A percentile compares a stretch with the other conserved stretches of the same genome.
phyloP scores from a whole-genome alignment of 2,113 vertebrate species.

The Sitta europaea region DNA sequence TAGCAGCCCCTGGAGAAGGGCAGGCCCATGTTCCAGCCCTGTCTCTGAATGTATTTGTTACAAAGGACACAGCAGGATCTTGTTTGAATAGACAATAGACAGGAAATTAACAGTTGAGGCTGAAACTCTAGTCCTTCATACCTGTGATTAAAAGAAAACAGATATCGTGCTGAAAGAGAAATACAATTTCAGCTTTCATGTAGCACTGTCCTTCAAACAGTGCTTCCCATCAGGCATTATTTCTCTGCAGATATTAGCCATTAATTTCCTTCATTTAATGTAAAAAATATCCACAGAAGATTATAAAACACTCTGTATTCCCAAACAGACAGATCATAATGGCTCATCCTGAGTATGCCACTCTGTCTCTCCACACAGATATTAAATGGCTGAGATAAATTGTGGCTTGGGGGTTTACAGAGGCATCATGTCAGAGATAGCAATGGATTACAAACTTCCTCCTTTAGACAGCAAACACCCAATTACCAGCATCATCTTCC shows the following conservation, averaged over 20 bases:
- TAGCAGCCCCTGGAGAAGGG: neutral
- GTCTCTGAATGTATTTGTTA: neutral
- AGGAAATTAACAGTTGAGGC: constrained; percentile 59
- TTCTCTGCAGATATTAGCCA: constrained; percentile 23
- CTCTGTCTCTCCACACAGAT: constrained; percentile 10
- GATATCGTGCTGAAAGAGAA: constrained; percentile 42
- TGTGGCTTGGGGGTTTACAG: neutral
- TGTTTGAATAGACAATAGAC: constrained; percentile 43
- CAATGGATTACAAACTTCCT: constrained; percentile 47
- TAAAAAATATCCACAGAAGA: constrained; percentile 7
- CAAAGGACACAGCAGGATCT: constrained; percentile 13
- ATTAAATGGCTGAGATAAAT: constrained; percentile 56
- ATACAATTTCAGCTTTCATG: constrained; percentile 30
- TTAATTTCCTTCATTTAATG: constrained; percentile 41
- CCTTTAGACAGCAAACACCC: constrained; percentile 38
- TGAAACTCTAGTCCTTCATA: constrained; percentile 40
- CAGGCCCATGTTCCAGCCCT: neutral
- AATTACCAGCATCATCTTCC: constrained; percentile 42
- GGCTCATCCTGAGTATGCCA: constrained; percentile 31
- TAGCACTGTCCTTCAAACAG: neutral
- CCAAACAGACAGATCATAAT: constrained; percentile 37
- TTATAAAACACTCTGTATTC: constrained; percentile 10
- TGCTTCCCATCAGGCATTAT: neutral
- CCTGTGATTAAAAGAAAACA: constrained; percentile 62
- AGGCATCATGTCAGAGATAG: neutral